These are phyloP conservation scores for Whitmania pigra DNA, from an alignment of 1,140 invertebrate genomes.

Conservation along the genomic window DNA sequence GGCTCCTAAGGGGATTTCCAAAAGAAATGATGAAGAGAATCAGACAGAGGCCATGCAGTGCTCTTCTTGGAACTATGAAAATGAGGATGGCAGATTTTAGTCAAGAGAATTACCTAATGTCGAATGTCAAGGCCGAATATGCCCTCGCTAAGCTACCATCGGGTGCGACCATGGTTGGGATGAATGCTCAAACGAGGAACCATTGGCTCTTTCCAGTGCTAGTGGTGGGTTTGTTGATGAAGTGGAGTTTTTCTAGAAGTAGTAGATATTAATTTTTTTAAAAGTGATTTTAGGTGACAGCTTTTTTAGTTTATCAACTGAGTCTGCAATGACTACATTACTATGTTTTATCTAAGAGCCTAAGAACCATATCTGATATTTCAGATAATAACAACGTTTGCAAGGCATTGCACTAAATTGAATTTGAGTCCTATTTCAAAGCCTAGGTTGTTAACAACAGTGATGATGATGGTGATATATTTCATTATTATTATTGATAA, in stretches of 20 bases:
- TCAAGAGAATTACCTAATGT: conserved; percentile 27
- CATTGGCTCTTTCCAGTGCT: conserved; percentile 43
- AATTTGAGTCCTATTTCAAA: no score
- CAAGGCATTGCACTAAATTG: no score
- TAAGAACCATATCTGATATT: no score
- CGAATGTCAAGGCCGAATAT: conserved; percentile 36
- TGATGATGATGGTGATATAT: no score
- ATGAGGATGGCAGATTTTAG: conserved; percentile 31
- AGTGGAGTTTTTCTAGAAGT: neutral
- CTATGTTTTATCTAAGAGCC: no score
- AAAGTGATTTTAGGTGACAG: no score
- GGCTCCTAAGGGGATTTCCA: conserved; percentile 38
- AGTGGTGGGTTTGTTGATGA: conserved; percentile 32
- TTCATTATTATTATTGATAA: no score
- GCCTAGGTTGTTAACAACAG: no score
- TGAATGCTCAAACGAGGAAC: conserved; percentile 32
- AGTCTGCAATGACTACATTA: no score
- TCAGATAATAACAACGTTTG: no score
- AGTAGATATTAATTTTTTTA: no score
- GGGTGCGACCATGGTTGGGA: conserved; percentile 34
- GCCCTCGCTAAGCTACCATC: conserved; percentile 32
- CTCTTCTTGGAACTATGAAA: conserved; percentile 34
- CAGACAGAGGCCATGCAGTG: conserved; percentile 35
- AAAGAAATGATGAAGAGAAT: conserved; percentile 33
- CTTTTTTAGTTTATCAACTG: no score